Percentiles rank a stretch among this genome's conserved stretches.
Conservation (phyloP, 2,888 invertebrate genomes). For the Fragum sueziense region DNA sequence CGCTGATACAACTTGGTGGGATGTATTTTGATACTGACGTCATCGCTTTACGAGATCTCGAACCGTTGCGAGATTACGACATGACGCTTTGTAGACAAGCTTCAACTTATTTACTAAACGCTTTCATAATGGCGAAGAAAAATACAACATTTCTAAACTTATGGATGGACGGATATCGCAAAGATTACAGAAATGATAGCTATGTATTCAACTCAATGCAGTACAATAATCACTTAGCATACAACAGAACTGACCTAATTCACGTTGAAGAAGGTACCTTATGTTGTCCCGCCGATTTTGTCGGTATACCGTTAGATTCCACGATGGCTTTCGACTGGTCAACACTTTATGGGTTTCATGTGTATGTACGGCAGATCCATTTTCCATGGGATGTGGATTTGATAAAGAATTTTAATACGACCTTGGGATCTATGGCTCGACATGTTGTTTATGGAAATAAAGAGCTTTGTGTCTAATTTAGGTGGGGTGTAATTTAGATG, state of each 20-base stretch:
- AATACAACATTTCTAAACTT: conserved; percentile 19
- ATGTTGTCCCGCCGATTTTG: neutral
- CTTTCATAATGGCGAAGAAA: conserved; percentile 25
- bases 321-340: conserved; percentile 8
- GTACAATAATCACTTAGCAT: conserved; percentile 4
- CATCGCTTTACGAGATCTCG: conserved; percentile 11
- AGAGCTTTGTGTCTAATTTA: conserved; percentile 28
- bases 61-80: conserved; percentile 11
- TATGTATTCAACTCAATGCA: conserved; percentile 18
- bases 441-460: conserved; percentile 31
- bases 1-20: conserved; percentile 20
- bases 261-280: neutral
- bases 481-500: no score
- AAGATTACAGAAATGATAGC: conserved; percentile 11
- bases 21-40: conserved; percentile 30
- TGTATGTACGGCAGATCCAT: conserved; percentile 6
- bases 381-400: conserved; percentile 20
- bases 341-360: neutral
- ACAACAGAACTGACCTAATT: neutral
- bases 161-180: conserved; percentile 30
- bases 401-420: conserved; percentile 24
- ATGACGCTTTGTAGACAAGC: conserved; percentile 21
- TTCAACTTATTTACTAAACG: neutral
- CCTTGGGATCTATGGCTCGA: conserved; percentile 16
- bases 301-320: neutral